These are phyloP conservation scores for Idaea dimidiata DNA, from an alignment of 2,888 invertebrate genomes.

Conservation along the genomic window DNA sequence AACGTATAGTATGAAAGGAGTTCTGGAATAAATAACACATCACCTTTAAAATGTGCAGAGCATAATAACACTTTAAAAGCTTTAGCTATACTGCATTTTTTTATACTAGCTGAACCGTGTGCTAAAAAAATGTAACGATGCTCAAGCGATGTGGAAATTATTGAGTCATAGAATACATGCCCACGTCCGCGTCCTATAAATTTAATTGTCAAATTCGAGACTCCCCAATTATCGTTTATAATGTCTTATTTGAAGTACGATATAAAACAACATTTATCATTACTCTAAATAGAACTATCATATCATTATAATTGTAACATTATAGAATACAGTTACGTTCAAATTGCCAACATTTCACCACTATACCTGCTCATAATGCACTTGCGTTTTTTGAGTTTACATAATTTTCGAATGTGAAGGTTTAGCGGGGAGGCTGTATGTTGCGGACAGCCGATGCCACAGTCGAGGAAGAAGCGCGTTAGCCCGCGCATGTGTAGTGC, in stretches of 20 bases:
- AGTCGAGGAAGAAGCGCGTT: slow-evolving; percentile 68
- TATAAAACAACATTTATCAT: not conserved
- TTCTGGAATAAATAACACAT: too few species aligned
- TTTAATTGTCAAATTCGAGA: too few species aligned
- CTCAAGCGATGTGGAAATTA: too few species aligned
- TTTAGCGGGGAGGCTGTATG: slow-evolving; percentile 64
- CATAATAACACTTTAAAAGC: too few species aligned
- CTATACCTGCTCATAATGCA: slow-evolving; percentile 55
- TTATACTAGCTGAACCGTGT: too few species aligned
- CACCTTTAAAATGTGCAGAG: too few species aligned
- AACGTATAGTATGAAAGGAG: too few species aligned
- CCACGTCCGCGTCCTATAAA: too few species aligned
- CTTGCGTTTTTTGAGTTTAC: slow-evolving; percentile 66
- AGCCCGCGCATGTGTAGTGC: slow-evolving; percentile 72
- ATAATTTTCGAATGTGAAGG: slow-evolving; percentile 74
- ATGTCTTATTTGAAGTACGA: not conserved
- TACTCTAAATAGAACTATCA: not conserved
- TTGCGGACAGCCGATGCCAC: slow-evolving; percentile 41
- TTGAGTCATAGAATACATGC: too few species aligned
- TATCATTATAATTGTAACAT: not conserved
- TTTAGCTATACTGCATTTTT: too few species aligned
- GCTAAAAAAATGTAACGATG: too few species aligned
- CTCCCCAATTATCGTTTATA: not conserved
- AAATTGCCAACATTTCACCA: slow-evolving; percentile 24
- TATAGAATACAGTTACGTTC: slow-evolving; percentile 4